Evolutionary conservation across 1,140 invertebrate species (phyloP).

Genomic region (Copidosoma floridanum): DNA sequence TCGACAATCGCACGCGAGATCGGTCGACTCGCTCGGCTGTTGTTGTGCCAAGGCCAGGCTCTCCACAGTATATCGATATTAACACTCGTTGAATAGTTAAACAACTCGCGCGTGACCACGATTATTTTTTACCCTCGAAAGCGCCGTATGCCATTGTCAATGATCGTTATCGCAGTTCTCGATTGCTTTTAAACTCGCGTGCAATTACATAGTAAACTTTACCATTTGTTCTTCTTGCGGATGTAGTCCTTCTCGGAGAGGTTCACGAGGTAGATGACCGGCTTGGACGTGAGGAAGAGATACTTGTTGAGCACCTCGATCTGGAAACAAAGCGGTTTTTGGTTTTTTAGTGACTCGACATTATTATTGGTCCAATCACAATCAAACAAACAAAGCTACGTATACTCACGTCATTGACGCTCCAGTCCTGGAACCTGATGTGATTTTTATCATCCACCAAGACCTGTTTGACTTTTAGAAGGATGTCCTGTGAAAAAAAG

Average conservation of each 20-base stretch:
- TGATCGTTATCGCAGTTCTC: no score
- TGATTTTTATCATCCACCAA: constrained; percentile 90
- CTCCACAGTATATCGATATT: no score
- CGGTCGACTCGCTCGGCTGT: no score
- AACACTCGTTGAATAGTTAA: no score
- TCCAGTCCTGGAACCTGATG: constrained; percentile 91
- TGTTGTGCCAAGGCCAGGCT: no score
- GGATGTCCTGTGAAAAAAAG: constrained; percentile 70
- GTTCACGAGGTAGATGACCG: constrained; percentile 96
- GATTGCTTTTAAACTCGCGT: no score
- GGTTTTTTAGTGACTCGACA: not conserved
- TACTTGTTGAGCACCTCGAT: constrained; percentile 97
- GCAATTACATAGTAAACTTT: not conserved
- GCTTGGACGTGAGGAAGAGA: constrained; percentile 97
- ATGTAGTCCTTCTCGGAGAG: constrained; percentile 98
- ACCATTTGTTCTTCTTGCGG: constrained; percentile 99
- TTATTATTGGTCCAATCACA: not conserved
- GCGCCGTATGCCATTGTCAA: no score
- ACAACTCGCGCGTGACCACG: no score
- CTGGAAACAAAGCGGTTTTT: constrained; percentile 59
- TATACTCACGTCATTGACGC: constrained; percentile 84
- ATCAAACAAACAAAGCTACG: not conserved
- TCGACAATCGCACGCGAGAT: no score
- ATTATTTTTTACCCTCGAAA: no score
- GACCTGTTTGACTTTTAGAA: constrained; percentile 83